phyloP scores from a whole-genome alignment of 2,888 invertebrate species.

The Physocephala rufipes region DNA sequence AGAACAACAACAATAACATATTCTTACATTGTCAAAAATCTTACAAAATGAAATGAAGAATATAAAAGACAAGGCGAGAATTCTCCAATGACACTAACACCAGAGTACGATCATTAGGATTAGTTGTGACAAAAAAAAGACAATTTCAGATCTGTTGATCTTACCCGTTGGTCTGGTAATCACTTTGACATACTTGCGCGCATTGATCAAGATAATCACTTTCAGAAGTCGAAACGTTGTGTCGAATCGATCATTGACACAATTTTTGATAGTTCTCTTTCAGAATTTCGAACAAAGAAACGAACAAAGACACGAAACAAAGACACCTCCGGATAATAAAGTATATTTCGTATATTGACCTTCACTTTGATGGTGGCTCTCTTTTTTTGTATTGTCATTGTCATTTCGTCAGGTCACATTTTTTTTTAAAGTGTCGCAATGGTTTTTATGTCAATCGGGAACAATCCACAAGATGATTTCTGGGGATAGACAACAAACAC shows the following conservation, averaged over 20 bases:
- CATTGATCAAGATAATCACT: background rate
- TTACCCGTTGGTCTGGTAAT: background rate
- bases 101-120: too few species aligned
- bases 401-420: background rate
- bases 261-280: slow-evolving; percentile 25
- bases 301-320: background rate
- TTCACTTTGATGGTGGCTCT: background rate
- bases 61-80: too few species aligned
- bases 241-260: slow-evolving; percentile 40
- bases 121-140: background rate
- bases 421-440: too few species aligned
- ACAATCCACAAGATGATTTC: too few species aligned
- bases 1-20: slow-evolving; percentile 10
- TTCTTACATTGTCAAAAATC: slow-evolving; percentile 7
- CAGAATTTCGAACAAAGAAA: background rate
- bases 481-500: too few species aligned
- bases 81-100: too few species aligned
- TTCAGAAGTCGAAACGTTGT: slow-evolving; percentile 25
- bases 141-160: slow-evolving; percentile 7
- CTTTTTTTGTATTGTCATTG: background rate
- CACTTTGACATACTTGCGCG: background rate
- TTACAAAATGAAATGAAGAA: too few species aligned
- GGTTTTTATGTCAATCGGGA: too few species aligned
- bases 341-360: background rate
- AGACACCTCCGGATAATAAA: slow-evolving; percentile 6